A percentile compares a stretch with the other conserved stretches of the same genome.
phyloP scores from a whole-genome alignment of 1,140 invertebrate species.

The Calliphora vicina region DNA sequence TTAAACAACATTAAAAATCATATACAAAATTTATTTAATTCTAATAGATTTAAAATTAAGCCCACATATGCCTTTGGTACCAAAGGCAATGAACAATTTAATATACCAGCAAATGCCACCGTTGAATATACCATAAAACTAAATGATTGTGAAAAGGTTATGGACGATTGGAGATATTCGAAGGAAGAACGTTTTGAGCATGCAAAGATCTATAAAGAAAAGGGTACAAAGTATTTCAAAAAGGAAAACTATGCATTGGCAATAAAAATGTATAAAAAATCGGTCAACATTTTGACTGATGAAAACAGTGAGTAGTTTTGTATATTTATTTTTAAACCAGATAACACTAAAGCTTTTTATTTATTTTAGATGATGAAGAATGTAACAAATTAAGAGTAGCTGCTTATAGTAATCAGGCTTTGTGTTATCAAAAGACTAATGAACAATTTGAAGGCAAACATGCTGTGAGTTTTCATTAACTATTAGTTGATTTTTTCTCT shows the following conservation, averaged over 20 bases:
- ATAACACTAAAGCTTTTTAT: background rate
- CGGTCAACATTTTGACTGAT: conserved; percentile 23
- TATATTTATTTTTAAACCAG: background rate
- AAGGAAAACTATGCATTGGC: conserved; percentile 79
- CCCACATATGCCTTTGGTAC: conserved; percentile 84
- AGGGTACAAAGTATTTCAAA: conserved; percentile 92
- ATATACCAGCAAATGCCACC: conserved; percentile 80
- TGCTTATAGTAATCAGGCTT: conserved; percentile 82
- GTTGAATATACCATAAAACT: conserved; percentile 85
- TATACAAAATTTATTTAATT: background rate
- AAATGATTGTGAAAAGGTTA: conserved; percentile 83
- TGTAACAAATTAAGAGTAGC: conserved; percentile 70
- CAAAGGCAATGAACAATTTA: conserved; percentile 74
- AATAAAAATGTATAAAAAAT: conserved; percentile 87
- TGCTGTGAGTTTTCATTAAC: conserved; percentile 51
- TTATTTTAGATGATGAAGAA: conserved; percentile 50
- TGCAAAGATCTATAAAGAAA: conserved; percentile 85
- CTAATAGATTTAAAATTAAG: conserved; percentile 72
- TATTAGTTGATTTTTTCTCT: background rate
- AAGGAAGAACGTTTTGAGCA: conserved; percentile 80
- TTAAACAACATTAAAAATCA: background rate
- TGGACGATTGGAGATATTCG: conserved; percentile 85
- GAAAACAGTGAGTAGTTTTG: conserved; percentile 34
- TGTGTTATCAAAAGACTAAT: conserved; percentile 86
- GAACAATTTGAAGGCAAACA: conserved; percentile 77